Conservation (phyloP, 2,113 vertebrate genomes). For the Crotalus horridus region DNA sequence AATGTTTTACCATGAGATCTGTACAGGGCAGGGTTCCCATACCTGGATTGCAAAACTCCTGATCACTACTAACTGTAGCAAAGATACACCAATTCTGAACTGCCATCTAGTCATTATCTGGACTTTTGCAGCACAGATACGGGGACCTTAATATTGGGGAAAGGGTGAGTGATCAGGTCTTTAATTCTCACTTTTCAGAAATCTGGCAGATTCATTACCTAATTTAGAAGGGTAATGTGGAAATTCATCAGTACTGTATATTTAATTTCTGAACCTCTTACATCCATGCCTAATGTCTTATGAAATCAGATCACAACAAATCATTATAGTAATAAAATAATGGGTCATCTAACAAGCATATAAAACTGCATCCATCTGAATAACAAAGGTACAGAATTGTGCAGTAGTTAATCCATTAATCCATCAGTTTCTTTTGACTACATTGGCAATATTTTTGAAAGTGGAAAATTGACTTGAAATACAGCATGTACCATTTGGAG, state of each 20-base stretch:
- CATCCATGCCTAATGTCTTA: background rate
- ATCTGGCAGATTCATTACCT: background rate
- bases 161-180: background rate
- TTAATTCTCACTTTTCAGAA: no score
- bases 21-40: background rate
- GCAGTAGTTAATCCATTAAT: background rate
- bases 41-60: background rate
- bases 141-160: background rate
- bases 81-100: background rate
- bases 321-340: background rate
- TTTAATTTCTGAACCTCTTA: background rate
- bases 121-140: background rate
- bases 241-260: background rate
- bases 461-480: background rate
- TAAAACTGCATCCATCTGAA: background rate
- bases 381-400: background rate
- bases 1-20: background rate
- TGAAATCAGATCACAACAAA: background rate
- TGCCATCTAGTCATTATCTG: background rate
- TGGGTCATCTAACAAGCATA: background rate
- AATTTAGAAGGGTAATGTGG: background rate
- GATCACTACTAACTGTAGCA: background rate
- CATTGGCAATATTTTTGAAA: background rate
- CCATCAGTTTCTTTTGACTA: background rate
- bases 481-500: background rate